These are phyloP conservation scores for Microtus richardsoni DNA, from an alignment of 2,113 vertebrate species.

Conservation along the genomic window DNA sequence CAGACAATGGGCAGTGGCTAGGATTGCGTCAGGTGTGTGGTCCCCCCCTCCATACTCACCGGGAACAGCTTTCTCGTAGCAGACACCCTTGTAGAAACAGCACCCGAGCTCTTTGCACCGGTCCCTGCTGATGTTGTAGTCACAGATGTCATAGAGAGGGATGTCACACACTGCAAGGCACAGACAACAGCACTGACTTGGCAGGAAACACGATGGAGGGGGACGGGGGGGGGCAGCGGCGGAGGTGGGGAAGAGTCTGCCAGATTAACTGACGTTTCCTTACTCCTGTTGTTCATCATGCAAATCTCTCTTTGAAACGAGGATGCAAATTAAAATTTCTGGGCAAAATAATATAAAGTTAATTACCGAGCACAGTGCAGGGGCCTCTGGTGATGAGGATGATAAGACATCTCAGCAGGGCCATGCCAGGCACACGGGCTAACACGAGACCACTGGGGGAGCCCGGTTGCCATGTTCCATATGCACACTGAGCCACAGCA, in stretches of 20 bases:
- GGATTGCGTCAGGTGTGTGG: neutral
- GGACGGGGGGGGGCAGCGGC: neutral
- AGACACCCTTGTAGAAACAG: slow-evolving; percentile 67
- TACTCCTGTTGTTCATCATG: neutral
- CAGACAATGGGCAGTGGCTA: neutral
- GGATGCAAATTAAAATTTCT: slow-evolving; percentile 68
- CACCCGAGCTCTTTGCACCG: slow-evolving; percentile 61
- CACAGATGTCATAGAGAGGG: slow-evolving; percentile 69
- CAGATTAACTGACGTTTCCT: too few species aligned
- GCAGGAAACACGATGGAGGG: fast-evolving
- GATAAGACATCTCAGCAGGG: slow-evolving; percentile 20
- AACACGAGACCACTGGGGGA: neutral
- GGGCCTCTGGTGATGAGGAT: neutral
- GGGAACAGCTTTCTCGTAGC: slow-evolving; percentile 67
- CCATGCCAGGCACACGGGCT: neutral
- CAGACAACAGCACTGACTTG: neutral
- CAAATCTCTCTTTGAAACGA: slow-evolving; percentile 2
- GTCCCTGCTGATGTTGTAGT: slow-evolving; percentile 71
- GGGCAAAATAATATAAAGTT: slow-evolving; percentile 69
- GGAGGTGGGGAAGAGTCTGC: neutral
- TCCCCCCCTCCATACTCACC: neutral
- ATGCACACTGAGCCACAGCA: neutral
- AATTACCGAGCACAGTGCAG: neutral
- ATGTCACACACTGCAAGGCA: slow-evolving; percentile 67
- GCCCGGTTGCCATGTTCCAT: neutral